Evolutionary conservation across 1,140 invertebrate species (phyloP).

Genomic region (Rhagoletis zephyria): DNA sequence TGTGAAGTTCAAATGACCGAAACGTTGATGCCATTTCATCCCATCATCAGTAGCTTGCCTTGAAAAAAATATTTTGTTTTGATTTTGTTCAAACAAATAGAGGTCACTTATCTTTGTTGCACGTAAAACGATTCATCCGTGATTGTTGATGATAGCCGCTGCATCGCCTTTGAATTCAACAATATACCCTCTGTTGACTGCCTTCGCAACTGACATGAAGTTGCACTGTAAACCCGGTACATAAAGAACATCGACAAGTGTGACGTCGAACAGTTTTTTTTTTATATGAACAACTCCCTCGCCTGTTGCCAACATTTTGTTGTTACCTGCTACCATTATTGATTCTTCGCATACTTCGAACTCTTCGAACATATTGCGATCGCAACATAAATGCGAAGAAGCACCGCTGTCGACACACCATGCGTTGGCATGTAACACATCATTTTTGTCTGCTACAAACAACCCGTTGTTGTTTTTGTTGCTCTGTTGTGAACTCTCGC

Average conservation of each 20-base stretch:
- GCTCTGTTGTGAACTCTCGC: neutral
- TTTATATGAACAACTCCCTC: neutral
- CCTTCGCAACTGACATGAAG: slow-evolving; percentile 27
- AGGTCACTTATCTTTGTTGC: neutral
- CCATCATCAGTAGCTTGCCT: too few relatives aligned
- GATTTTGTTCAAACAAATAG: neutral
- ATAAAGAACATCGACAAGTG: neutral
- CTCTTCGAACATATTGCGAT: slow-evolving; percentile 52
- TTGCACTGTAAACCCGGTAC: slow-evolving; percentile 27
- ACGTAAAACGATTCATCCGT: neutral
- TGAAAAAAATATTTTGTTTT: too few relatives aligned
- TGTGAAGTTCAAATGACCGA: slow-evolving; percentile 22
- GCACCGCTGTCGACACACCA: slow-evolving; percentile 61
- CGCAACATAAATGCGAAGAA: slow-evolving; percentile 58
- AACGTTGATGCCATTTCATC: slow-evolving; percentile 11
- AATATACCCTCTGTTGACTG: neutral
- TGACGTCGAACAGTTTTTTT: neutral
- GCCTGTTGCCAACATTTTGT: neutral
- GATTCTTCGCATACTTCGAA: slow-evolving; percentile 12
- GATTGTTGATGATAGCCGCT: neutral
- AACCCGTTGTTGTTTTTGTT: neutral
- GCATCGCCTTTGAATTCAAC: slow-evolving; percentile 1
- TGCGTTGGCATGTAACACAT: neutral
- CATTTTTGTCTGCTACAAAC: neutral
- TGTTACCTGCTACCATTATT: neutral